Evolutionary conservation across 1,140 invertebrate genomes (phyloP), one percentile per base, ranked within the genome.

Genomic region (Leptopilina clavipes): DNA sequence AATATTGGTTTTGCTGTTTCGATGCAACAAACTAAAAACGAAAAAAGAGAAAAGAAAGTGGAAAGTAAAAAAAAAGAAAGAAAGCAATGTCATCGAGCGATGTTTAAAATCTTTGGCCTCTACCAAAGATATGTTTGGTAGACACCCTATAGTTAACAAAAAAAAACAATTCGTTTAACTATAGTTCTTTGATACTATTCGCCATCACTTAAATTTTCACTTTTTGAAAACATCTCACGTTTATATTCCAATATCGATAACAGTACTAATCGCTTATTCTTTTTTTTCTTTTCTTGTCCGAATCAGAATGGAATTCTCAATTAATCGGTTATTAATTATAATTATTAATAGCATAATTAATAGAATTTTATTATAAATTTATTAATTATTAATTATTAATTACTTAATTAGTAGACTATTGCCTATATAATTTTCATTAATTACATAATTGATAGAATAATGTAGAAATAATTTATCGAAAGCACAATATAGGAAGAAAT

Each of bases 1-100:
- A 40, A 84, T 86, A 90, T 90, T 90, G 87, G 83, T 88, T 90
- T 89, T 84, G 87, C 81, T 84, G 85, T 89, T 90, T 90, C 85
- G 84, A 88, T 85, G 80, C 83, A 73, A 87, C 85, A 86, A 82
- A 84, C 76, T 75, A 81, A 79, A 77, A 73, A 80, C 71, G 78
- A 19, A 81, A 76, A 73, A 76, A 74, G 43, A 71, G 76, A 82
- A 83, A 87, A 83, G 72, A 70, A 80, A 76, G 25, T 31, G 25
- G 25, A 31, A 31, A 31, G 25, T 31, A 31, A 31, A 31, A 31
- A 71, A 74, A 87, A 83, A 84, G 81, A 86, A 40, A 71, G 73
- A 87, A 83, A 84, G 81, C 86, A 40, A 88, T 86, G 84, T 84
- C 84, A 87, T 81, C 82, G 82, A 85, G 84, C 83, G 84, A 86